Percentiles rank a stretch among this genome's conserved stretches.
These are phyloP conservation scores for Thunnus albacares DNA, from an alignment of 2,797 vertebrate species.

Conservation along the genomic window DNA sequence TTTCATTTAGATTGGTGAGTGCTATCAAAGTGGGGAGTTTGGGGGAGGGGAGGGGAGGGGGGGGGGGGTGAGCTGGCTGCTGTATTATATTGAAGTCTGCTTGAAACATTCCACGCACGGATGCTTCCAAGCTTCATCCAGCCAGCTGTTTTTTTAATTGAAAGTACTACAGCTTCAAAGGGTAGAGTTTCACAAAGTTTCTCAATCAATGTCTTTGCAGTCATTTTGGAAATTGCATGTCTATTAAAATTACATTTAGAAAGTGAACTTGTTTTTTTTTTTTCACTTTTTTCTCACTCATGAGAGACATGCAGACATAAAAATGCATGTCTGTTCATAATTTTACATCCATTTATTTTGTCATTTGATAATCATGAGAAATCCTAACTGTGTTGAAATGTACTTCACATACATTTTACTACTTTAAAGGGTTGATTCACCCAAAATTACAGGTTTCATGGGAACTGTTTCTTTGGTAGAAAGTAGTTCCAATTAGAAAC, in stretches of 20 bases:
- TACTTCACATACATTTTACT: background rate
- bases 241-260: background rate
- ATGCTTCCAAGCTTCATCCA: conserved; percentile 35
- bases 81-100: conserved; percentile 45
- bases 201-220: conserved; percentile 1
- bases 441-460: too few species aligned
- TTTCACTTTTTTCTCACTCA: too few species aligned
- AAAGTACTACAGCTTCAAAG: conserved; percentile 56
- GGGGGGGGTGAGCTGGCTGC: conserved; percentile 4
- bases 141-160: conserved; percentile 54
- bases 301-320: background rate
- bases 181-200: conserved; percentile 19
- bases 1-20: conserved; percentile 71
- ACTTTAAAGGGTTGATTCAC: background rate
- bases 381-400: background rate
- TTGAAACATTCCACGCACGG: conserved; percentile 48
- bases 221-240: conserved; percentile 9
- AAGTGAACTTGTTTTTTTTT: background rate
- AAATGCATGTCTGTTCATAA: background rate
- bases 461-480: background rate
- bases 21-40: conserved; percentile 16
- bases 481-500: background rate
- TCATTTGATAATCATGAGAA: background rate
- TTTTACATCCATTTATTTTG: background rate
- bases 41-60: accelerated